Evolutionary conservation across 35 echinoderm and acorn worm species (phyloP).

Genomic region (Strongylocentrotus purpuratus): DNA sequence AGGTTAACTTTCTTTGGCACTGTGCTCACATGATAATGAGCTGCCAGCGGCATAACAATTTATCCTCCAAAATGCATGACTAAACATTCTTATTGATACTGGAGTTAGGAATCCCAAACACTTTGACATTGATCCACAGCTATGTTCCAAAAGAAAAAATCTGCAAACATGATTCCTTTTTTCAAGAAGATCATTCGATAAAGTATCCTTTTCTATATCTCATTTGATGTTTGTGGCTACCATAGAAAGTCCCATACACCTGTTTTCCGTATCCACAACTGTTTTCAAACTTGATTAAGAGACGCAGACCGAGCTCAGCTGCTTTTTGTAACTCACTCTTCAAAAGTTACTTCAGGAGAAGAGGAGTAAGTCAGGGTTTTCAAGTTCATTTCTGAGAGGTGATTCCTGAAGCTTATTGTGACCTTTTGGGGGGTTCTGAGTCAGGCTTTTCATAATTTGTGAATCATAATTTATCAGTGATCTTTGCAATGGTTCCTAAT

Average conservation of each 20-base stretch:
- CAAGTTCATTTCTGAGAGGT: background rate
- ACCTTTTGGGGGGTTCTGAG: background rate
- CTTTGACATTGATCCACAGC: background rate
- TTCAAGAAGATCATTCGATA: background rate
- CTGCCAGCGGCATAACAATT: background rate
- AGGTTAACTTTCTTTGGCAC: too few relatives aligned
- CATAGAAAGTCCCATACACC: background rate
- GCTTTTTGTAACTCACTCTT: background rate
- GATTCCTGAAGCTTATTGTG: background rate
- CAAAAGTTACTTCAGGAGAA: background rate
- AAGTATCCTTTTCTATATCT: background rate
- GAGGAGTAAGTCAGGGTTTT: background rate
- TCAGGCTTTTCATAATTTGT: background rate
- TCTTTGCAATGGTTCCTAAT: too few relatives aligned
- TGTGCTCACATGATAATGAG: too few relatives aligned
- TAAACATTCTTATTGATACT: background rate
- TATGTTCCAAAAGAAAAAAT: background rate
- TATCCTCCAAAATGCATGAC: background rate
- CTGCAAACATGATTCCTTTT: background rate
- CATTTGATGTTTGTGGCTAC: background rate
- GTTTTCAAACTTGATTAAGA: conserved; percentile 4
- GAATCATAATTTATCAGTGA: background rate
- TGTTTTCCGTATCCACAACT: background rate
- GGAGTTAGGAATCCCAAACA: background rate
- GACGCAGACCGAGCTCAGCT: background rate